Evolutionary conservation across 2,888 invertebrate species (phyloP), one percentile per base, ranked within the genome.

Genomic region (Hirtodrosophila confusa): DNA sequence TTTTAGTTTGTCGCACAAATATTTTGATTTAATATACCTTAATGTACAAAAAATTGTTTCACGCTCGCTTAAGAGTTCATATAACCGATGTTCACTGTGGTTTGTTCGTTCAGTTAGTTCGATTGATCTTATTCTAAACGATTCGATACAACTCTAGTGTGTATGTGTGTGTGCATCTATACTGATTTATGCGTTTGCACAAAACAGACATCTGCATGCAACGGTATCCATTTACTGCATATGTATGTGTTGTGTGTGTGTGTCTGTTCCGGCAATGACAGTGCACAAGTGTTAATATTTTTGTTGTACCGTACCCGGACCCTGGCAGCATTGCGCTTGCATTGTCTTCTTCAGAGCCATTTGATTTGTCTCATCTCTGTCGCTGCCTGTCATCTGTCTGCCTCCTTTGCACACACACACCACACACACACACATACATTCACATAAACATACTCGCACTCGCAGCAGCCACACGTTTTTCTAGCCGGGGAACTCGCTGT

Each of bases 401-500:
- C 67, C 80, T 17, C 17, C 17, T 17, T 17, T 17, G 17, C 75
- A 51, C 82, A 60, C 63, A 69, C 36, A 45, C 56, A 56, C 10
- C 82, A 60, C 63, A 69, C 36, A 45, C 56, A 56, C 10, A 36
- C 17, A 17, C 2, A 2, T 2, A 17, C 17, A 17, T 2, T 1
- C 2, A 17, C 17, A 17, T 17, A 1, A 1, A 17, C 17, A 17
- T 2, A 17, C 17, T 17, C 17, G 17, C 56, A 50, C 17, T 17
- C 17, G 33, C 39, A 50, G 50, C 57, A 64, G 60, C 54, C 85
- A 84, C 80, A 82, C 80, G 88, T 80, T 82, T 82, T 82, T 88
- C 86, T 82, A 82, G 82, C 88, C 88, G 74, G 80, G 65, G 72
- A 67, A 76, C 79, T 69, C 75, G 78, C 80, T 76, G 61, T 65